These are phyloP conservation scores for Brotogeris chrysoptera DNA, from an alignment of 2,797 vertebrate genomes.

Conservation along the genomic window DNA sequence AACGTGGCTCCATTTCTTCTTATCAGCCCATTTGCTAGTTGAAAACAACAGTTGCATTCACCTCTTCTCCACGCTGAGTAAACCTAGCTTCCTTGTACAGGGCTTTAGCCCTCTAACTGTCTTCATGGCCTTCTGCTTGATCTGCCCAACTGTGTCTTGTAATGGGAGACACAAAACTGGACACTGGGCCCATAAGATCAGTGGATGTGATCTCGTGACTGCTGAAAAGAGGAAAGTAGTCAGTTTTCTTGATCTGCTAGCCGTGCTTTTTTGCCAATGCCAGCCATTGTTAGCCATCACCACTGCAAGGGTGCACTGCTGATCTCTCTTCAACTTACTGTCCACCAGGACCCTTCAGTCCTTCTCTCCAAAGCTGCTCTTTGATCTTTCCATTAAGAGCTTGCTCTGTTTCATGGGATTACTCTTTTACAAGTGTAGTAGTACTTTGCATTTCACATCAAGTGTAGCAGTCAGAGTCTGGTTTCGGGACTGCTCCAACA, in stretches of 20 bases:
- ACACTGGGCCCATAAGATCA: not conserved
- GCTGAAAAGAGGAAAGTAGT: not conserved
- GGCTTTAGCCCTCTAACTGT: not conserved
- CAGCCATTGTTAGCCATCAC: not conserved
- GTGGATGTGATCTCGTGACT: not conserved
- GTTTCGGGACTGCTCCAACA: not conserved
- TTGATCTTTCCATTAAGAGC: not conserved
- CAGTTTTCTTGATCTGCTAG: not conserved
- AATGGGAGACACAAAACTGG: not conserved
- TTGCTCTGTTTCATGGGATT: not conserved
- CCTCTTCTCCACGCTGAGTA: not conserved
- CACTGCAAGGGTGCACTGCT: not conserved
- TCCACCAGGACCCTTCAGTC: not conserved
- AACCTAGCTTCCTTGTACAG: not conserved
- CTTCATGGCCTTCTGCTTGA: not conserved
- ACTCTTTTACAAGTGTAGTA: not conserved
- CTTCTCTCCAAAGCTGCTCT: not conserved
- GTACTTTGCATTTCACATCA: not conserved
- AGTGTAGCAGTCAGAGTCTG: not conserved
- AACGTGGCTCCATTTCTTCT: not conserved
- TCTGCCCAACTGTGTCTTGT: not conserved
- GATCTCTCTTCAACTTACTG: not conserved
- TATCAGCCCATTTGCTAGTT: not conserved
- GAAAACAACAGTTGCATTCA: not conserved
- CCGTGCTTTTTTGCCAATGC: not conserved